Evolutionary conservation across 2,797 vertebrate species (phyloP).

Genomic region (Macropus fuliginosus): DNA sequence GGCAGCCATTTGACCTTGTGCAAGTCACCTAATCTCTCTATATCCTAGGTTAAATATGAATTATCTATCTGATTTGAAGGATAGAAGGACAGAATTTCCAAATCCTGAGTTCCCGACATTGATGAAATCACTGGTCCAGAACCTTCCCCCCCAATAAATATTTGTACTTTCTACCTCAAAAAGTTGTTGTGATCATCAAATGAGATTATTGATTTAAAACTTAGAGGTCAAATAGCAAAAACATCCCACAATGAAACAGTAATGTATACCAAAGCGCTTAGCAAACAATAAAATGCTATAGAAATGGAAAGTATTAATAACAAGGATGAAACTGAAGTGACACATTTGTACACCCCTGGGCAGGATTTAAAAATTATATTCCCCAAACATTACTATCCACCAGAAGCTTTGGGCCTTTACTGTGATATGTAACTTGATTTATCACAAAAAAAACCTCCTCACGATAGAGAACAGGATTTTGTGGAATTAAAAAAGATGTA

Average conservation of each 20-base stretch:
- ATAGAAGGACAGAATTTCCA: not conserved
- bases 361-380: not conserved
- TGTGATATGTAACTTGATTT: not conserved
- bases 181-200: not conserved
- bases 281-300: not conserved
- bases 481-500: not conserved
- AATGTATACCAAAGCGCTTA: not conserved
- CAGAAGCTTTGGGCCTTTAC: not conserved
- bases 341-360: not conserved
- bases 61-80: not conserved
- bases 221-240: not conserved
- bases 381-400: not conserved
- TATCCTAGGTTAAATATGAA: not conserved
- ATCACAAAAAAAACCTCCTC: not conserved
- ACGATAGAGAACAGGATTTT: not conserved
- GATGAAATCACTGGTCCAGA: not conserved
- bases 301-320: not conserved
- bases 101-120: not conserved
- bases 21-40: not conserved
- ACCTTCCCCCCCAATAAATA: not conserved
- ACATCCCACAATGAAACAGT: not conserved
- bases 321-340: not conserved
- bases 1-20: constrained; percentile 13
- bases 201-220: not conserved
- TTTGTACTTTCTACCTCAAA: not conserved